Conservation (phyloP, 2,797 vertebrate genomes). For the Chelon auratus region DNA sequence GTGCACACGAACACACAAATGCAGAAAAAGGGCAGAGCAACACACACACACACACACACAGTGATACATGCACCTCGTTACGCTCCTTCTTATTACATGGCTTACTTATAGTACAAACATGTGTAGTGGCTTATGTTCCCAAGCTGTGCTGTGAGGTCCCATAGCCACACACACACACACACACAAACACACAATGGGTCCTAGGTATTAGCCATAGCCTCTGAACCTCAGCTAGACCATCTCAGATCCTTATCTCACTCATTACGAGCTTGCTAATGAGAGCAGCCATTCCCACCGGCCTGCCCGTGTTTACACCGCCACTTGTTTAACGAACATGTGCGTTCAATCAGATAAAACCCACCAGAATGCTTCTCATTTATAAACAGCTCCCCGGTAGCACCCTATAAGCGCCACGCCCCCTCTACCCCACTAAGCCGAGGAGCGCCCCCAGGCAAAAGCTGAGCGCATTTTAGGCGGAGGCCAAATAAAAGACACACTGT, state of each 20-base stretch:
- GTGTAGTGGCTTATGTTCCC: slow-evolving; percentile 58
- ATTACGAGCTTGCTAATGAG: slow-evolving; percentile 72
- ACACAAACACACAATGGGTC: slow-evolving; percentile 16
- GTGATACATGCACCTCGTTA: slow-evolving; percentile 11
- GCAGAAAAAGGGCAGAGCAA: neutral
- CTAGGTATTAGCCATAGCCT: slow-evolving; percentile 43
- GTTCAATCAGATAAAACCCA: slow-evolving; percentile 76
- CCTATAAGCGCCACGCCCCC: slow-evolving; percentile 38
- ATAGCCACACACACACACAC: slow-evolving; percentile 14
- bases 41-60: slow-evolving; percentile 6
- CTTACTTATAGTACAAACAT: slow-evolving; percentile 62
- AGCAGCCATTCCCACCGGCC: slow-evolving; percentile 53
- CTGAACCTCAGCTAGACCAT: slow-evolving; percentile 48
- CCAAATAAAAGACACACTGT: slow-evolving; percentile 59
- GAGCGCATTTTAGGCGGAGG: slow-evolving; percentile 45
- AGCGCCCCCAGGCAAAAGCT: slow-evolving; percentile 32
- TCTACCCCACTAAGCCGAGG: slow-evolving; percentile 40
- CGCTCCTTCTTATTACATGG: slow-evolving; percentile 45
- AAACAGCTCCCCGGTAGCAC: slow-evolving; percentile 59
- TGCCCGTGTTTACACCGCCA: slow-evolving; percentile 64
- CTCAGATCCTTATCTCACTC: slow-evolving; percentile 73
- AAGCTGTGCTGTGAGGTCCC: slow-evolving; percentile 50
- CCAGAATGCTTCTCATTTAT: slow-evolving; percentile 70
- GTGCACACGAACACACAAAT: neutral
- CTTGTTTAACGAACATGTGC: slow-evolving; percentile 78